phyloP scores from a whole-genome alignment of 1,140 invertebrate genomes.

The Brachionus angularis region DNA sequence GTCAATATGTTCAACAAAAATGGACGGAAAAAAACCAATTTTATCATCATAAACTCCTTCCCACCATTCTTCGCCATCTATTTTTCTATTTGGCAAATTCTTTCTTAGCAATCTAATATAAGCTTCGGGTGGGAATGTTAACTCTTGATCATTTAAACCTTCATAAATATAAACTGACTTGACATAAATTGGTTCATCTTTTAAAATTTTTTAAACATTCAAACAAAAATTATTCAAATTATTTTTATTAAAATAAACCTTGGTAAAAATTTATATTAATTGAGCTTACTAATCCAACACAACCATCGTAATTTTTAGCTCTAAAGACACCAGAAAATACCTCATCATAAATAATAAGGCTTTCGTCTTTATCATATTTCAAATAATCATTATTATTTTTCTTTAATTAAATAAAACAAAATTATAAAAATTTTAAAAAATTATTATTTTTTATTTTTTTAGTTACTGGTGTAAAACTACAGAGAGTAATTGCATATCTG shows the following conservation, averaged over 20 bases:
- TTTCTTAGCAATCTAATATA: constrained; percentile 8
- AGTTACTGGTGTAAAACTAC: background rate
- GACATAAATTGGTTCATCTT: constrained; percentile 23
- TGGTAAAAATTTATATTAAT: constrained; percentile 4
- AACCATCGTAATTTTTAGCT: constrained; percentile 2
- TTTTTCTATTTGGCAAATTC: background rate
- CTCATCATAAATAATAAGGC: constrained; percentile 34
- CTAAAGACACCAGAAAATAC: constrained; percentile 4
- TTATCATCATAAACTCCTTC: constrained; percentile 41
- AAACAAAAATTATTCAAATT: background rate
- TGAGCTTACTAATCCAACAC: background rate
- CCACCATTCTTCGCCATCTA: constrained; percentile 39
- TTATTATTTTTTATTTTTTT: background rate
- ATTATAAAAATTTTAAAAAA: background rate
- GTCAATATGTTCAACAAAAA: constrained; percentile 14
- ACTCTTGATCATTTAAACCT: constrained; percentile 9
- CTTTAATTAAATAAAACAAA: background rate
- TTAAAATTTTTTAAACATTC: background rate
- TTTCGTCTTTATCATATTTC: background rate
- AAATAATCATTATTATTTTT: constrained; percentile 22
- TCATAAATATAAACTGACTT: constrained; percentile 42
- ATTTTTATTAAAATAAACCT: background rate
- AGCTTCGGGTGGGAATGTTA: constrained; percentile 31
- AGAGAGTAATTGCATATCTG: background rate
- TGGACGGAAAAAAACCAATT: constrained; percentile 36